phyloP scores from a whole-genome alignment of 2,888 invertebrate species.

The Arctia plantaginis region DNA sequence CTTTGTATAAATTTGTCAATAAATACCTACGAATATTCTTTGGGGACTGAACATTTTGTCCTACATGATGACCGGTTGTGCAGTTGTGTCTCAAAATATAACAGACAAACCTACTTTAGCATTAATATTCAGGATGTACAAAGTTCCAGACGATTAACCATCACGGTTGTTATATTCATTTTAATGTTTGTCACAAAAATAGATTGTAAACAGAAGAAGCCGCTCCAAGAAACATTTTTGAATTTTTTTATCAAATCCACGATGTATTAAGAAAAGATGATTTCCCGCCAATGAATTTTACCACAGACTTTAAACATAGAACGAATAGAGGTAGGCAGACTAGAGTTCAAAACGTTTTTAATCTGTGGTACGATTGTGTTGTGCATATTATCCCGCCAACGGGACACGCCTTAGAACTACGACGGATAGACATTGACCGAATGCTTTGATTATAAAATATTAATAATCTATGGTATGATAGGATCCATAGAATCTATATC shows the following conservation, averaged over 20 bases:
- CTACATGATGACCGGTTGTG: too few species aligned
- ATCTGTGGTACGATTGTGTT: background rate
- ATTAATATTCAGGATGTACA: background rate
- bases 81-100: background rate
- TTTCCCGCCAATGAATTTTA: too few species aligned
- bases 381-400: background rate
- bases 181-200: background rate
- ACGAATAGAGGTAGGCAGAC: background rate
- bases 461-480: background rate
- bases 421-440: background rate
- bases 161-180: background rate
- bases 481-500: background rate
- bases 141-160: background rate
- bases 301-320: background rate
- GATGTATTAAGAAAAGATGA: too few species aligned
- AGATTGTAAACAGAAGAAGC: background rate
- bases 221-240: too few species aligned
- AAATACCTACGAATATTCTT: too few species aligned
- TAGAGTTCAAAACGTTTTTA: background rate
- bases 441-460: background rate
- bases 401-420: background rate
- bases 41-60: too few species aligned
- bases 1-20: too few species aligned
- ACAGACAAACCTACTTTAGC: background rate
- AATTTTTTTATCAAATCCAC: too few species aligned